These are phyloP conservation scores for Ceratothoa steindachneri DNA, from an alignment of 2,888 invertebrate genomes.

Conservation along the genomic window DNA sequence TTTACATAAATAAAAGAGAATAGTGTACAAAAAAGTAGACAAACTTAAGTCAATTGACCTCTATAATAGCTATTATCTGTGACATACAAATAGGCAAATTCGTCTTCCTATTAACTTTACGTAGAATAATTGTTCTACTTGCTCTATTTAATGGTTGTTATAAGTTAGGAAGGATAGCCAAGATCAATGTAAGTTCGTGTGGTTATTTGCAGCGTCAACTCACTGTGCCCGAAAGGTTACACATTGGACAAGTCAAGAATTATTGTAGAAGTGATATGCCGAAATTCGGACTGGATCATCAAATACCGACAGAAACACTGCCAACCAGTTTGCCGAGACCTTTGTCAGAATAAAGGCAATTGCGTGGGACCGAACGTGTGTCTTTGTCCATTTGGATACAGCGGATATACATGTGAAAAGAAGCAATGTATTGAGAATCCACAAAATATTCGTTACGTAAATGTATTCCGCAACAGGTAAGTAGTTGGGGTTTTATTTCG, in stretches of 20 bases:
- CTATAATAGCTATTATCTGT: too few species aligned
- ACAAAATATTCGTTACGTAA: neutral
- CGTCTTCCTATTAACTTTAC: too few species aligned
- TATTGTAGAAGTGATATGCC: neutral
- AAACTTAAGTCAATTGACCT: too few species aligned
- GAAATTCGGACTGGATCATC: neutral
- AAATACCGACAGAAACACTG: neutral
- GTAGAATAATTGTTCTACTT: too few species aligned
- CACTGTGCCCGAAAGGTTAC: neutral
- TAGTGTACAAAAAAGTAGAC: too few species aligned
- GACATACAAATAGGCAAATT: too few species aligned
- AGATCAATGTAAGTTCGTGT: too few species aligned
- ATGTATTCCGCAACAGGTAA: too few species aligned
- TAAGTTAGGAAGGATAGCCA: too few species aligned
- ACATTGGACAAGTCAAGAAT: neutral
- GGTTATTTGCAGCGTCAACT: neutral
- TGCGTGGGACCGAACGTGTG: slow-evolving; percentile 11
- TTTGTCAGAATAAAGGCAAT: slow-evolving; percentile 3
- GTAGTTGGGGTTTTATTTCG: too few species aligned
- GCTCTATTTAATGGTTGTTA: too few species aligned
- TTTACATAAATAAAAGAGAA: too few species aligned
- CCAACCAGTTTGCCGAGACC: neutral
- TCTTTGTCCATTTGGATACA: neutral
- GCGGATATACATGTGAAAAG: neutral
- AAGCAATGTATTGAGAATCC: neutral